These are phyloP conservation scores for Lamprotornis superbus DNA, from an alignment of 2,113 vertebrate genomes.

Conservation along the genomic window DNA sequence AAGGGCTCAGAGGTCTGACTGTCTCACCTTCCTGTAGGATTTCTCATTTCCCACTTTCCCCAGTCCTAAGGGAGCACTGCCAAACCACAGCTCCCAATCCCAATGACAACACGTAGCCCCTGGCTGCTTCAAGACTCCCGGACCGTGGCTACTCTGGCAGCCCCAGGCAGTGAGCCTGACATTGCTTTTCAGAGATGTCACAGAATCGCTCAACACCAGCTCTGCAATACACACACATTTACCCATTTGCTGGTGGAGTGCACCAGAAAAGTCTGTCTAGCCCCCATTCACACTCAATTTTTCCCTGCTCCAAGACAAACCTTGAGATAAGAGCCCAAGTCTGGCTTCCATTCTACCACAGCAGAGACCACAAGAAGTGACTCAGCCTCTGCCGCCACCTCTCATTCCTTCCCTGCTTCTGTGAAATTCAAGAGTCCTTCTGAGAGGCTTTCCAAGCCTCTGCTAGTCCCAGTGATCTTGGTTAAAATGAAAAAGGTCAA, in stretches of 20 bases:
- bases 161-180: background rate
- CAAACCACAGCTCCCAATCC: background rate
- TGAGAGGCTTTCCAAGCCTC: background rate
- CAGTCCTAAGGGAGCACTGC: background rate
- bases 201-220: background rate
- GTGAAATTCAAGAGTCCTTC: background rate
- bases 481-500: conserved; percentile 39
- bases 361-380: conserved; percentile 29
- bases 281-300: background rate
- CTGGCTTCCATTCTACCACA: background rate
- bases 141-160: background rate
- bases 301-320: background rate
- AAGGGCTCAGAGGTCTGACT: background rate
- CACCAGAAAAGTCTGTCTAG: background rate
- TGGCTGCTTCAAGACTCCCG: background rate
- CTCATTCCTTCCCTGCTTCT: background rate
- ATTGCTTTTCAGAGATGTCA: background rate
- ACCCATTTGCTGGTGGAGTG: background rate
- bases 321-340: background rate
- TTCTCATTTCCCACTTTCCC: background rate
- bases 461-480: background rate
- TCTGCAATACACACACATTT: background rate
- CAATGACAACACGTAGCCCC: fast-evolving
- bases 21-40: background rate
- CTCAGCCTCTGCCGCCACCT: background rate